Conservation (phyloP, 2,888 invertebrate species). For the Caenorhabditis sinica region DNA sequence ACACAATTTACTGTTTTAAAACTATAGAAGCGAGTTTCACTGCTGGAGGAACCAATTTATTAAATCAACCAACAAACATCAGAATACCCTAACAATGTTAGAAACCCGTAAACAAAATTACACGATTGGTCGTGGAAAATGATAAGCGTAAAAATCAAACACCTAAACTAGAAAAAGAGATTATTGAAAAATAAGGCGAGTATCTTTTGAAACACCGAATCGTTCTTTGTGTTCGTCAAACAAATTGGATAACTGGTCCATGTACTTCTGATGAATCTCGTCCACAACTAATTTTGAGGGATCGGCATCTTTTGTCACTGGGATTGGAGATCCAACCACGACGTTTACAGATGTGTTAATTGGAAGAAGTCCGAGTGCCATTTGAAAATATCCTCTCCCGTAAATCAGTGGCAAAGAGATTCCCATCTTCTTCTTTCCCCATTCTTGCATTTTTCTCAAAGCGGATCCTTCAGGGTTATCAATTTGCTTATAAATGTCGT, state of each 20-base stretch:
- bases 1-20: too few relatives aligned
- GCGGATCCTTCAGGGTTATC: slow-evolving; percentile 75
- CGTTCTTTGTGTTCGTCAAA: slow-evolving; percentile 92
- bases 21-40: too few relatives aligned
- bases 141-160: slow-evolving; percentile 18
- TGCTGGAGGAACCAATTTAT: neutral
- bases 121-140: neutral
- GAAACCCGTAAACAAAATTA: slow-evolving; percentile 33
- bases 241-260: slow-evolving; percentile 87
- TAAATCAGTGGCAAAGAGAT: slow-evolving; percentile 84
- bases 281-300: slow-evolving; percentile 90
- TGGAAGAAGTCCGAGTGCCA: slow-evolving; percentile 89
- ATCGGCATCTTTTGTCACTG: slow-evolving; percentile 88
- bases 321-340: slow-evolving; percentile 93
- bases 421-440: slow-evolving; percentile 83
- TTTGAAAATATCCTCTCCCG: slow-evolving; percentile 86
- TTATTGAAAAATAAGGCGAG: slow-evolving; percentile 68
- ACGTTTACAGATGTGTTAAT: slow-evolving; percentile 90
- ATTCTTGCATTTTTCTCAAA: slow-evolving; percentile 74
- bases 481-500: slow-evolving; percentile 83
- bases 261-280: slow-evolving; percentile 90
- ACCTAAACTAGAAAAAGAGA: slow-evolving; percentile 1
- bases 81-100: neutral
- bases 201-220: slow-evolving; percentile 85
- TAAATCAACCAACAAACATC: neutral